Percentiles rank a stretch among this genome's conserved stretches.
phyloP scores from a whole-genome alignment of 2,797 vertebrate genomes.

The Darevskia nairensis region DNA sequence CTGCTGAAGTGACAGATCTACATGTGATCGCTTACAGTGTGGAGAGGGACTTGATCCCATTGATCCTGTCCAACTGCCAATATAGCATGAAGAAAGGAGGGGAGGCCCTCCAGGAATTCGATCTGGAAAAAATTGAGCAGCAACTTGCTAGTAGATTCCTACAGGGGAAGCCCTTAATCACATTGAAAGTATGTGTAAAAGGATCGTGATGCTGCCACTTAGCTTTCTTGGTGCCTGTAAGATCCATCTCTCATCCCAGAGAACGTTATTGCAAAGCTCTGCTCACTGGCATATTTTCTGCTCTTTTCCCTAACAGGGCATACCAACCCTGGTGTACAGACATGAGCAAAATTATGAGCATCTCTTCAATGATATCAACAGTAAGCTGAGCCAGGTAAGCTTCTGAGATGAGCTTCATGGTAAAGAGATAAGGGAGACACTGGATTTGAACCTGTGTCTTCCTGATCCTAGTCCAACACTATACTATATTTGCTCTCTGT shows the following conservation, averaged over 20 bases:
- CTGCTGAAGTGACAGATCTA: conserved; percentile 88
- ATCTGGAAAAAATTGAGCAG: conserved; percentile 91
- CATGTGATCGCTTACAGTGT: conserved; percentile 91
- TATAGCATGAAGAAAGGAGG: conserved; percentile 90
- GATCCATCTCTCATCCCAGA: background rate
- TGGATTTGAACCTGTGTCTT: background rate
- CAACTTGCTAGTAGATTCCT: conserved; percentile 89
- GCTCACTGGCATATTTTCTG: background rate
- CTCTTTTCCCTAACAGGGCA: conserved; percentile 80
- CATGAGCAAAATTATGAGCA: conserved; percentile 91
- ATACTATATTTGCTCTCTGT: background rate
- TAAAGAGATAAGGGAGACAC: no score
- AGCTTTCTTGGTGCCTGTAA: background rate
- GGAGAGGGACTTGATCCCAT: conserved; percentile 88
- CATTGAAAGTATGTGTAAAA: conserved; percentile 78
- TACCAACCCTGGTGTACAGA: conserved; percentile 90
- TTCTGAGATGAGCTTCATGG: background rate
- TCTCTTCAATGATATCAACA: conserved; percentile 86
- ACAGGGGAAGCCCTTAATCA: conserved; percentile 91
- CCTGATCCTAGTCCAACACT: background rate
- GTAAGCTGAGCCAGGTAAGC: conserved; percentile 87
- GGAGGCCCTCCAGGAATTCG: conserved; percentile 86
- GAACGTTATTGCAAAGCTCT: background rate
- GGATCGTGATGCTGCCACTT: background rate
- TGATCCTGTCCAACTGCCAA: conserved; percentile 93